Evolutionary conservation across 1,140 invertebrate genomes (phyloP).

Genomic region (Eciton burchellii): DNA sequence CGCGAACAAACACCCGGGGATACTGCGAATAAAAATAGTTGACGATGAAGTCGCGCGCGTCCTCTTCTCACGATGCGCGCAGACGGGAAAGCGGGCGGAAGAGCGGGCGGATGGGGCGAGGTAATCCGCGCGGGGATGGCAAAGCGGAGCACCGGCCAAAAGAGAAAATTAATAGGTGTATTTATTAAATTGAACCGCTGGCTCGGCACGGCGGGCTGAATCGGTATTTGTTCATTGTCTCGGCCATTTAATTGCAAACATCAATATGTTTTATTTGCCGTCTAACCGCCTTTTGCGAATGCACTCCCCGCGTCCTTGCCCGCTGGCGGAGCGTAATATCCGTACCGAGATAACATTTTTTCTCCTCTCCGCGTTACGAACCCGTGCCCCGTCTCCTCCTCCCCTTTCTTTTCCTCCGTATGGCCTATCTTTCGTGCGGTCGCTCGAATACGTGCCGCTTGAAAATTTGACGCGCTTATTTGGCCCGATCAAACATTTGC

Average conservation of each 20-base stretch:
- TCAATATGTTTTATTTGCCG: slow-evolving; percentile 82
- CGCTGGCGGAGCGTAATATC: slow-evolving; percentile 34
- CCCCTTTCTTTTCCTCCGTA: too few relatives aligned
- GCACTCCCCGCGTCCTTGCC: background rate
- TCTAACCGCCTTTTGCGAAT: slow-evolving; percentile 53
- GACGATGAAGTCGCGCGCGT: slow-evolving; percentile 15
- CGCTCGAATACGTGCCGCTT: slow-evolving; percentile 60
- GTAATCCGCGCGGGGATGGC: slow-evolving; percentile 53
- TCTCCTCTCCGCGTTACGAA: slow-evolving; percentile 21
- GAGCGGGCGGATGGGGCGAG: slow-evolving; percentile 3
- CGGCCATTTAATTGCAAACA: slow-evolving; percentile 83
- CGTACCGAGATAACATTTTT: slow-evolving; percentile 29
- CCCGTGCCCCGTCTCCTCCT: background rate
- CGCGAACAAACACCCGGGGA: slow-evolving; percentile 70
- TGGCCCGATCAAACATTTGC: slow-evolving; percentile 76
- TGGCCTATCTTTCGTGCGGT: slow-evolving; percentile 43
- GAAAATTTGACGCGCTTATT: slow-evolving; percentile 76
- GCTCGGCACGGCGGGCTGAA: slow-evolving; percentile 64
- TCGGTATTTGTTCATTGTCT: slow-evolving; percentile 83
- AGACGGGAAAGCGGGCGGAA: slow-evolving; percentile 15
- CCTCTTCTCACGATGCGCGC: background rate
- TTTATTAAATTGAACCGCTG: slow-evolving; percentile 81
- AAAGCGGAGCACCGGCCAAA: slow-evolving; percentile 37
- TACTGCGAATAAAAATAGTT: slow-evolving; percentile 76
- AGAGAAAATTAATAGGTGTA: slow-evolving; percentile 79